phyloP scores from a whole-genome alignment of 2,797 vertebrate genomes.

The Mormyrops boulengeri region DNA sequence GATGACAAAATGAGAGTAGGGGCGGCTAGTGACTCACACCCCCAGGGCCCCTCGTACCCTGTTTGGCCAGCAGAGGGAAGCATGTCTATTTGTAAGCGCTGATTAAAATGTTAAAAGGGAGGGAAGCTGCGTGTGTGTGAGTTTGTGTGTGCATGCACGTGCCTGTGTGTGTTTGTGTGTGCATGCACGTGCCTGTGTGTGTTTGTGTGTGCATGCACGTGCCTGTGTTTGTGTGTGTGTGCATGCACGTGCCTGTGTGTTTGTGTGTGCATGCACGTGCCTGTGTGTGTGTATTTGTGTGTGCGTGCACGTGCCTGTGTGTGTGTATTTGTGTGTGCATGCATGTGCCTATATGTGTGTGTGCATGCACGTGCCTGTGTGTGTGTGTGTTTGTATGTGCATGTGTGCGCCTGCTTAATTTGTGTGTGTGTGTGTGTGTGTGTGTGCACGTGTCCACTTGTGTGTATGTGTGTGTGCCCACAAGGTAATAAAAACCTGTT shows the following conservation, averaged over 20 bases:
- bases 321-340: background rate
- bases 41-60: background rate
- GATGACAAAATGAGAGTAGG: background rate
- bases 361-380: background rate
- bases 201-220: background rate
- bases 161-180: background rate
- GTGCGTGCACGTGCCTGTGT: background rate
- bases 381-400: background rate
- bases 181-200: too few species aligned
- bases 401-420: too few species aligned
- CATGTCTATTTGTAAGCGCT: background rate
- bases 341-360: background rate
- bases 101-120: background rate
- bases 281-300: background rate
- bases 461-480: too few species aligned
- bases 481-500: too few species aligned
- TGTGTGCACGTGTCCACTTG: background rate
- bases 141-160: background rate
- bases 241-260: background rate
- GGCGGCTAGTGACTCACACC: background rate
- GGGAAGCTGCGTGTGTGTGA: background rate
- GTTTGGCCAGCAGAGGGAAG: conserved; percentile 19
- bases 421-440: background rate
- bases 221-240: background rate
- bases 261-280: background rate